Base-by-base conservation (phyloP, 1,140 invertebrate genomes). In the Leptopilina clavipes region DNA sequence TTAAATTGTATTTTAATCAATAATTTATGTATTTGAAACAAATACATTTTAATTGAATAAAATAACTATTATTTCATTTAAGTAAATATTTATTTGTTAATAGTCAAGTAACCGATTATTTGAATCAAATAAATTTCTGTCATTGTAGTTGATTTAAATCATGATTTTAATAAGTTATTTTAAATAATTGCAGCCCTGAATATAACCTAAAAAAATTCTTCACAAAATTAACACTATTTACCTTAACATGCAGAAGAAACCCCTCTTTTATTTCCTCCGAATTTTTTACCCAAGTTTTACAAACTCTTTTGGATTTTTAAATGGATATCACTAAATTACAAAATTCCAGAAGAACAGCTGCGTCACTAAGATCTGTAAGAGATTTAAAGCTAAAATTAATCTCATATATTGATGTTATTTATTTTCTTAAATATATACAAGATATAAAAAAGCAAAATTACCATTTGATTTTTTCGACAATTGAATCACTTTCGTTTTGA, bases 361-460 rank as follows among this genome's bases (percentile, higher is more conserved):
- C 56, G 14, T 65, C 56, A 65, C 56, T 65, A 1, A 65, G 25
- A 65, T 31, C 56, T 65, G 22, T 14, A 59, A 59, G 8, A 31
- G 22, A 6, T 17, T 52, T 52, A 52, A 52, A 48, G 44, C 14
- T n/a, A 59, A 59, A 59, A 22, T 25, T 22, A 1, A 8, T 5
- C 25, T 1, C 5, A 5, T 31, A 31, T 22, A 25, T 22, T 10
- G 1, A 25, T 59, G 9, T 8, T 6, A 56, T 9, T 56, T 56
- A 18, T 22, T 56, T 56, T 11, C 17, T 6, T 19, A 56, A 19
- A 56, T 56, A 19, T 1, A 7, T 52, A n/a, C 9, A 45, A 48
- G 14, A 48, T 11, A 48, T 10, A 17, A 19, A 17, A 56, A 56
- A 9, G 18, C n/a, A 56, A 56, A 18, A 56, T 8, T 19, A 19